phyloP scores from a whole-genome alignment of 2,113 vertebrate genomes.

The Labeo rohita region DNA sequence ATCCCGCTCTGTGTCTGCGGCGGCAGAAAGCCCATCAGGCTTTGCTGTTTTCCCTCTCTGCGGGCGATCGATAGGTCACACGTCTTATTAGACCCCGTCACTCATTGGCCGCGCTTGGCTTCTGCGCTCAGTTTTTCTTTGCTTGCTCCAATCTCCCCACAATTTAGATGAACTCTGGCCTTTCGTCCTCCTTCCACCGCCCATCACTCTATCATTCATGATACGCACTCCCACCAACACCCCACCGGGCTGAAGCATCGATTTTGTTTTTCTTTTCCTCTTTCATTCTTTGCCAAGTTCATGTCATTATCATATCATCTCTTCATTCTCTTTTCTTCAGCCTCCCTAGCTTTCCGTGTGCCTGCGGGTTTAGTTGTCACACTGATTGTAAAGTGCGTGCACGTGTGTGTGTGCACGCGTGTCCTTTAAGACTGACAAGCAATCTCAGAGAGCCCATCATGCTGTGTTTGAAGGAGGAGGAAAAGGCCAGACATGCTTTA shows the following conservation, averaged over 20 bases:
- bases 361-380: slow-evolving; percentile 44
- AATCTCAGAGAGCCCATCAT: slow-evolving; percentile 39
- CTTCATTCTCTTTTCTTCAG: not conserved
- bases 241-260: slow-evolving; percentile 45
- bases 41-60: slow-evolving; percentile 38
- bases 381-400: slow-evolving; percentile 37
- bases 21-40: slow-evolving; percentile 44
- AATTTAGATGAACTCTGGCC: slow-evolving; percentile 19
- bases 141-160: slow-evolving; percentile 32
- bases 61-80: slow-evolving; percentile 52
- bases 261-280: slow-evolving; percentile 2
- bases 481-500: slow-evolving; percentile 34
- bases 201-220: slow-evolving; percentile 61
- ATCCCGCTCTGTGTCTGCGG: slow-evolving; percentile 35
- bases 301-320: slow-evolving; percentile 33
- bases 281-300: not conserved
- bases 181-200: slow-evolving; percentile 56
- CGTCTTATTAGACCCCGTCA: slow-evolving; percentile 57
- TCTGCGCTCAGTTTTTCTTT: slow-evolving; percentile 30
- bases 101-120: slow-evolving; percentile 35
- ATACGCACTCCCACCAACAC: slow-evolving; percentile 45
- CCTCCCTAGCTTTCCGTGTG: slow-evolving; percentile 1
- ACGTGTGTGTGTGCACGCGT: not conserved
- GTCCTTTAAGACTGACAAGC: slow-evolving; percentile 54
- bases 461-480: slow-evolving; percentile 46